phyloP scores from a whole-genome alignment of 2,888 invertebrate species.

The Dryadula phaetusa region DNA sequence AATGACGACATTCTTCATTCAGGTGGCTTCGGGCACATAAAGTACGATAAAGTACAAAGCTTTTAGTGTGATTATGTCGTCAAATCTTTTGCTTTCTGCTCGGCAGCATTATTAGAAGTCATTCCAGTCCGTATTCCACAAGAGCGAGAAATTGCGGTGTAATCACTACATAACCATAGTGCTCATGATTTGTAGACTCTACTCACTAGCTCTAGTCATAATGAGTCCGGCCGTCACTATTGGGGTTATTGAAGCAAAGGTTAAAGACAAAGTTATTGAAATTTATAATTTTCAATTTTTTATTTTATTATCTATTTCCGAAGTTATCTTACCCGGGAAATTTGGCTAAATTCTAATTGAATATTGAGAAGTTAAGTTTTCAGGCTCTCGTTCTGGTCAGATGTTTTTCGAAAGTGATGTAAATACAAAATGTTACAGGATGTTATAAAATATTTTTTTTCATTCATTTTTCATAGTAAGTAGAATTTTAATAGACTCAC shows the following conservation, averaged over 20 bases:
- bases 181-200: constrained; percentile 46
- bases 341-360: neutral
- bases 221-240: constrained; percentile 50
- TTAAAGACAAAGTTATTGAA: constrained; percentile 8
- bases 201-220: constrained; percentile 48
- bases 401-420: neutral
- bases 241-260: constrained; percentile 20
- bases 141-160: constrained; percentile 59
- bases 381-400: neutral
- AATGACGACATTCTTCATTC: constrained; percentile 34
- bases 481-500: constrained; percentile 22
- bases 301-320: neutral
- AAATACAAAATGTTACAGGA: constrained; percentile 4
- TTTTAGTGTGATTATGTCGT: constrained; percentile 78
- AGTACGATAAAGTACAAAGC: constrained; percentile 65
- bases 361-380: neutral
- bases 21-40: constrained; percentile 49
- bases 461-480: neutral
- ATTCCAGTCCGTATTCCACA: constrained; percentile 51
- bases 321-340: too few species aligned
- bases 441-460: neutral
- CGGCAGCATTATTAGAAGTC: constrained; percentile 68
- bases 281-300: neutral
- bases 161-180: constrained; percentile 55
- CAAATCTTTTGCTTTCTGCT: constrained; percentile 65